Conservation (phyloP, 2,888 invertebrate species). For the Agrypnus murinus region DNA sequence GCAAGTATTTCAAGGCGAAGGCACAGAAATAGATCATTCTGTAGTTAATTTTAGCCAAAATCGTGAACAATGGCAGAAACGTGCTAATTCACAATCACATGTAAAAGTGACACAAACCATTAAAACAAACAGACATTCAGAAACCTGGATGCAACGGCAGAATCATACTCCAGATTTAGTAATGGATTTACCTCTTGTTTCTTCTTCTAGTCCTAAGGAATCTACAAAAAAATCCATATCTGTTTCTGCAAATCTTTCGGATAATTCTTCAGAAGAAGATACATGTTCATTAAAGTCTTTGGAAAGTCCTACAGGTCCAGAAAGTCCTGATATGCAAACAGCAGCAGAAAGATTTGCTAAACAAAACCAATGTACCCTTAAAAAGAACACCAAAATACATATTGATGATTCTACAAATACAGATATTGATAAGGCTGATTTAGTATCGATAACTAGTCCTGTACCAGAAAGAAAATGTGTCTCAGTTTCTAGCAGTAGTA, state of each 20-base stretch:
- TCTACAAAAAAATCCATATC: conserved; percentile 66
- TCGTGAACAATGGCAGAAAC: conserved; percentile 77
- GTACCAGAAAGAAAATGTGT: conserved; percentile 62
- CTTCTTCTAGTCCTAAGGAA: conserved; percentile 67
- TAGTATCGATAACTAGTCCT: conserved; percentile 61
- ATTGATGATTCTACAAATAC: conserved; percentile 62
- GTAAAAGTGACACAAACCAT: conserved; percentile 64
- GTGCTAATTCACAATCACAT: conserved; percentile 74
- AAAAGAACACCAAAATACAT: conserved; percentile 77
- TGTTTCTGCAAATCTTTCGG: conserved; percentile 65
- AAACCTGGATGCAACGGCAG: conserved; percentile 67
- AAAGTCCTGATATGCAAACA: conserved; percentile 80
- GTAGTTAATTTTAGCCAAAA: conserved; percentile 72
- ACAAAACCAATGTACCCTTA: conserved; percentile 85
- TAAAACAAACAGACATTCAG: conserved; percentile 69
- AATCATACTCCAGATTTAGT: conserved; percentile 86
- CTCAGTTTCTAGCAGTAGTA: conserved; percentile 67
- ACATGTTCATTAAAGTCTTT: conserved; percentile 57
- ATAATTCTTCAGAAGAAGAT: conserved; percentile 63
- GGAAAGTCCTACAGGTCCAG: conserved; percentile 69
- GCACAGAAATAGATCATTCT: conserved; percentile 66
- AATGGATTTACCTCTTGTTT: conserved; percentile 84
- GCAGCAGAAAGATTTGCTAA: conserved; percentile 86
- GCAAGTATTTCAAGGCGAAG: conserved; percentile 48
- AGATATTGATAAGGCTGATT: conserved; percentile 58